phyloP scores from a whole-genome alignment of 2,888 invertebrate species.

The Mythimna vitellina region DNA sequence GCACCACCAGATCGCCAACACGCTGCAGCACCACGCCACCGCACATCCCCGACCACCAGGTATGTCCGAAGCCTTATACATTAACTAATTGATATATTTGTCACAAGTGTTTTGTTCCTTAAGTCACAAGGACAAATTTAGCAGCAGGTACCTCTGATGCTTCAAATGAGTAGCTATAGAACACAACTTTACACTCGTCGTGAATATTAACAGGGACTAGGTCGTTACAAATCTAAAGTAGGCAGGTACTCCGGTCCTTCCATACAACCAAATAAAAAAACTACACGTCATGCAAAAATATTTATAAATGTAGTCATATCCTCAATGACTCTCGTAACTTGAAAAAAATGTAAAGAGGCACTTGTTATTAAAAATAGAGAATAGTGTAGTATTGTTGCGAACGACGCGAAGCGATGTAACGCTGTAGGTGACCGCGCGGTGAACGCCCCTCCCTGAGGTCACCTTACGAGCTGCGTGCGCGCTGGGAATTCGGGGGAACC shows the following conservation, averaged over 20 bases:
- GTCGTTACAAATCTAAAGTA: background rate
- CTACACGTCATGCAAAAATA: conserved; percentile 9
- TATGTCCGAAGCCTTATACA: conserved; percentile 64
- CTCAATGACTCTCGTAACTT: conserved; percentile 34
- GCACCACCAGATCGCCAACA: conserved; percentile 90
- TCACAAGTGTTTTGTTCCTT: background rate
- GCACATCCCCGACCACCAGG: conserved; percentile 87
- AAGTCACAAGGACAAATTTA: background rate
- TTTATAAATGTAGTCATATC: conserved; percentile 23
- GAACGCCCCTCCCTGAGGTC: conserved; percentile 84
- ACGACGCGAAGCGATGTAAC: conserved; percentile 25
- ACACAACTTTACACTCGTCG: background rate
- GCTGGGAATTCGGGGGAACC: conserved; percentile 76
- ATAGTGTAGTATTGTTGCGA: conserved; percentile 60
- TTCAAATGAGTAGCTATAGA: background rate
- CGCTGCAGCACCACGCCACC: conserved; percentile 88
- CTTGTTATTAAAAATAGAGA: conserved; percentile 67
- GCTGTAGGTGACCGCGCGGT: conserved; percentile 79
- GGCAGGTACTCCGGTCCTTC: conserved; percentile 1
- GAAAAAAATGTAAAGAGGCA: conserved; percentile 48
- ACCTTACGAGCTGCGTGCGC: conserved; percentile 76
- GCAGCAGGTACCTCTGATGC: conserved; percentile 23
- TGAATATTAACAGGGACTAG: background rate
- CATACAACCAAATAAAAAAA: conserved; percentile 16
- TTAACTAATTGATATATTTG: background rate